Conservation (phyloP, 2,113 vertebrate species). For the Epinephelus moara region DNA sequence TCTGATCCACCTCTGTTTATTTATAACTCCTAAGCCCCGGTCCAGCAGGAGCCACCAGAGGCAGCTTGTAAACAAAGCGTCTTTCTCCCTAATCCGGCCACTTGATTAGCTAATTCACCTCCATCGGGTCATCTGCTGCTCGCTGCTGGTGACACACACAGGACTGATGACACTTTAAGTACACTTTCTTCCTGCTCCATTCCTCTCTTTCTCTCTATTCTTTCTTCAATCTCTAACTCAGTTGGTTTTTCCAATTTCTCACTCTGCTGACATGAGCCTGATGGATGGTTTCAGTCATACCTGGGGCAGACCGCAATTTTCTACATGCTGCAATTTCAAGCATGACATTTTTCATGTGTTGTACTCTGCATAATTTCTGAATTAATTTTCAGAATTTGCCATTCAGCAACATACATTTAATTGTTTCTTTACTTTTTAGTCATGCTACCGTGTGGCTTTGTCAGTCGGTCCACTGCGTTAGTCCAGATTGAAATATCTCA, state of each 20-base stretch:
- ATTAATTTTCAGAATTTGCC: neutral
- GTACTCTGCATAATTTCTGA: neutral
- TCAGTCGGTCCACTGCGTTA: neutral
- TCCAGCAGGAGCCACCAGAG: slow-evolving; percentile 34
- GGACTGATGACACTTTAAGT: slow-evolving; percentile 42
- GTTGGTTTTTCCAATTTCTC: slow-evolving; percentile 13
- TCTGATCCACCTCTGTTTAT: slow-evolving; percentile 57
- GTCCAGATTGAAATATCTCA: neutral
- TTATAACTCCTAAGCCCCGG: slow-evolving; percentile 52
- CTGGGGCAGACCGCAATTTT: slow-evolving; percentile 1
- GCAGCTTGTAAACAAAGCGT: slow-evolving; percentile 46
- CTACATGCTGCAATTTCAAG: slow-evolving; percentile 25
- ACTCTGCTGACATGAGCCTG: slow-evolving; percentile 13
- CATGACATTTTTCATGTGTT: slow-evolving; percentile 15
- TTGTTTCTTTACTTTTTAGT: neutral
- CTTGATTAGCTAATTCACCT: slow-evolving; percentile 57
- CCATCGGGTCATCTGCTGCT: slow-evolving; percentile 24
- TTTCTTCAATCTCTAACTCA: neutral
- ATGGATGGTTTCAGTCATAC: slow-evolving; percentile 30
- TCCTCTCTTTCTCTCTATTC: slow-evolving; percentile 2
- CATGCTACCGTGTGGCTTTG: neutral
- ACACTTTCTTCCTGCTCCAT: neutral
- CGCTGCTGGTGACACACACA: slow-evolving; percentile 25
- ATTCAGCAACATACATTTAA: neutral
- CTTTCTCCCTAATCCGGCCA: slow-evolving; percentile 61